These are phyloP conservation scores for Orthonychiurus folsomi DNA, from an alignment of 2,888 invertebrate genomes.

Conservation along the genomic window DNA sequence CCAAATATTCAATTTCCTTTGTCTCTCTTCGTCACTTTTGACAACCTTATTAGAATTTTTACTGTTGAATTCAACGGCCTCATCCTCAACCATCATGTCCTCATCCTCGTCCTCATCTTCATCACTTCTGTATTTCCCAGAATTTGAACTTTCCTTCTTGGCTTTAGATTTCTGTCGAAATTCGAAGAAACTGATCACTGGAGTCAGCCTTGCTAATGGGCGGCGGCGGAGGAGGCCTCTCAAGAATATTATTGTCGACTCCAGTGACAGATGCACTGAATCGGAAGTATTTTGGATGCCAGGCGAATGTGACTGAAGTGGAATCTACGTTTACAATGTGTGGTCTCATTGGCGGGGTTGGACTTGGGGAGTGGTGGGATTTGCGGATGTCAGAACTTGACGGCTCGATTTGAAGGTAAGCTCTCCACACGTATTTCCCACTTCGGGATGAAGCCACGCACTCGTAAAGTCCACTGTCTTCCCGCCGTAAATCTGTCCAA, in stretches of 20 bases:
- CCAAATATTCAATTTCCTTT: constrained; percentile 20
- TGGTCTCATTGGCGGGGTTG: constrained; percentile 54
- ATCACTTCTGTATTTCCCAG: constrained; percentile 4
- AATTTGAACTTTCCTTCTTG: no score
- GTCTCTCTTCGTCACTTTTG: constrained; percentile 13
- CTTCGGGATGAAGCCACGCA: constrained; percentile 75
- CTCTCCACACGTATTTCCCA: constrained; percentile 83
- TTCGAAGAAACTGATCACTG: no score
- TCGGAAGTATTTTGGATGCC: constrained; percentile 50
- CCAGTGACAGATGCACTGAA: not conserved
- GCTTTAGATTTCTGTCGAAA: no score
- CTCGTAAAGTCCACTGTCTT: constrained; percentile 63
- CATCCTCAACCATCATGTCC: constrained; percentile 24
- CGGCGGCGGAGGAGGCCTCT: no score
- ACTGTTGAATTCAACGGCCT: constrained; percentile 14
- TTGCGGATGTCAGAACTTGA: constrained; percentile 65
- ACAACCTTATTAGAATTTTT: no score
- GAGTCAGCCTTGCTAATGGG: no score
- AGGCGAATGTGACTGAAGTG: constrained; percentile 66
- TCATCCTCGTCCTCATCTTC: constrained; percentile 21
- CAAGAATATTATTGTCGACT: no score
- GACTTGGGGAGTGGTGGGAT: constrained; percentile 44
- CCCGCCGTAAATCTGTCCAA: constrained; percentile 44
- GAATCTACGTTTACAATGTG: constrained; percentile 61
- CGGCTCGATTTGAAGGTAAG: constrained; percentile 65